Conservation (phyloP, 2,113 vertebrate species). For the Hippocampus zosterae region DNA sequence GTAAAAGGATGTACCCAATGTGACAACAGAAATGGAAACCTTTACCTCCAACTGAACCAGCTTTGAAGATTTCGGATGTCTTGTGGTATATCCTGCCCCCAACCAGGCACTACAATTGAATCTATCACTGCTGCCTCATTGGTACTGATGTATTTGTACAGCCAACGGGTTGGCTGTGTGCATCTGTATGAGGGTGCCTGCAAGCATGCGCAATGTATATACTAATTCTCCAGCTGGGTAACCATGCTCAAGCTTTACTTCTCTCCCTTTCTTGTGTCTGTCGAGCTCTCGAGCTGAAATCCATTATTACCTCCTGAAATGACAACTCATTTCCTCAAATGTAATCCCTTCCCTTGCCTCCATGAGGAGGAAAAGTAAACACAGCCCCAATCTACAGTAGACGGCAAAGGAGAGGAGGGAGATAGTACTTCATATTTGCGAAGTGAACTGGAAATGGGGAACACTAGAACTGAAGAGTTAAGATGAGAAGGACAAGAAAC, state of each 20-base stretch:
- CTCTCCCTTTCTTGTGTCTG: slow-evolving; percentile 63
- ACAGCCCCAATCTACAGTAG: slow-evolving; percentile 33
- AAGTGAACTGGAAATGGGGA: slow-evolving; percentile 30
- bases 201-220: slow-evolving; percentile 38
- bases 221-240: slow-evolving; percentile 28
- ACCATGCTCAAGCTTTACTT: slow-evolving; percentile 42
- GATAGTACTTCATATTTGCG: slow-evolving; percentile 51
- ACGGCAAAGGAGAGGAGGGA: slow-evolving; percentile 30
- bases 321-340: slow-evolving; percentile 75
- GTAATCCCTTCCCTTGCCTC: slow-evolving; percentile 62
- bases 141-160: slow-evolving; percentile 46
- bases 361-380: slow-evolving; percentile 59
- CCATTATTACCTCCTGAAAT: slow-evolving; percentile 75
- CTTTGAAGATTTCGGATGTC: slow-evolving; percentile 58
- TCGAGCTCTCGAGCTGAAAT: slow-evolving; percentile 72
- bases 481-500: slow-evolving; percentile 36
- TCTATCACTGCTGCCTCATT: slow-evolving; percentile 38
- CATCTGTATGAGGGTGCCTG: slow-evolving; percentile 14
- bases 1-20: slow-evolving; percentile 50
- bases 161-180: slow-evolving; percentile 37
- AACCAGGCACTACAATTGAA: slow-evolving; percentile 38
- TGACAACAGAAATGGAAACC: slow-evolving; percentile 56
- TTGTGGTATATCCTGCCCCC: slow-evolving; percentile 37
- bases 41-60: slow-evolving; percentile 54
- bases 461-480: slow-evolving; percentile 27